Base-by-base conservation (phyloP, 2,888 invertebrate genomes). In the Callyntrura sp. region DNA sequence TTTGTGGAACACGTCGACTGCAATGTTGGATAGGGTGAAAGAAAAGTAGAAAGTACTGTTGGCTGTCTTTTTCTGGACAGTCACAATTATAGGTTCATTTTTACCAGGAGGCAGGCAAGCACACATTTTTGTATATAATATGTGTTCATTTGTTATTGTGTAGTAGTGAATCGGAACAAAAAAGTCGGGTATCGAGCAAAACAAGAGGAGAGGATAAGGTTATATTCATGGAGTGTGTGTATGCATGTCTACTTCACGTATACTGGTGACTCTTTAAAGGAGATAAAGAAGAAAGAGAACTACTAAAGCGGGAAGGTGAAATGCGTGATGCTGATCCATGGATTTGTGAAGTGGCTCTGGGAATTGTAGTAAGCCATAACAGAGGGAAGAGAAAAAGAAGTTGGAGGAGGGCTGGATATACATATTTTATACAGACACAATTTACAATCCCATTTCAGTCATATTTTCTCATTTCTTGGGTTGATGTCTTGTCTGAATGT, bases 381-480 rank as follows among this genome's bases (percentile, higher is more conserved):
- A 76, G 73, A 60, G 76, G 55, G 45, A 73, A 55, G 55, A 68
- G 48, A 78, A 85, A 45, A 78, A 78, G 43, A 68, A 79, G 25
- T 78, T 78, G 84, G 88, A 88, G 90, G 88, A 90, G 78, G 84
- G 88, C 85, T 88, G 85, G 81, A 85, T 85, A 88, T 88, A 88
- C 88, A 85, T 88, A 88, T 91, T 88, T 85, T 88, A 85, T 85
- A 73, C 85, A 65, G 84, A 88, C 85, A 86, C 88, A 88, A 90
- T 90, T 90, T 91, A 90, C 88, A 90, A 90, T 90, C 91, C 88
- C 90, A 90, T 86, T 86, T 90, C 91, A 88, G 82, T 91, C 88
- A 91, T 90, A 91, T 91, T 90, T 91, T 90, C 90, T 91, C 91
- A 90, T 88, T 91, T 90, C 90, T 73, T 84, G 88, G 88, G 85